Base-by-base conservation (phyloP, 2,113 vertebrate species). In the Neotoma lepida region DNA sequence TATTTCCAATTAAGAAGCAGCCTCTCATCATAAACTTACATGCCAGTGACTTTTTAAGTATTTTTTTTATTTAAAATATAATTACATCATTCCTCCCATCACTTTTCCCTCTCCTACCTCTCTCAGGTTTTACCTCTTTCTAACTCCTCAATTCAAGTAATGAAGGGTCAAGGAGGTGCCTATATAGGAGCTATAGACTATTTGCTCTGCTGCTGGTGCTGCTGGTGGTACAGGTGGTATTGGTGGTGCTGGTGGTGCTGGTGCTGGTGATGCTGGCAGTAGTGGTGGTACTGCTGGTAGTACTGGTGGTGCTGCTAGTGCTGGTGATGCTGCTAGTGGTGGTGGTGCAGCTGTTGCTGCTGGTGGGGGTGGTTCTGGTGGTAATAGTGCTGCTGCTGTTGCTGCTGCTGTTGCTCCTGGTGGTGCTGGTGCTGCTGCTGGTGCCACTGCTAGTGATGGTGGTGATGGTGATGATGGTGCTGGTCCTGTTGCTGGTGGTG, bases 1-100 rank as follows among this genome's bases (percentile, higher is more conserved):
- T 70, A 26, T 84, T 68, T 95, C 26, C 80, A 88, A 92, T 88
- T 92, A 30, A 63, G 91, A 85, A 64, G 9, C 66, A 54, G 12
- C 39, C 10, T 76, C 41, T 28, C 73, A 28, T 24, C 70, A 41
- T 41, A 39, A 73, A 73, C 39, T 41, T 73, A 41, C 18, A 73
- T 24, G 20, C n/a, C 39, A 73, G 20, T 24, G 88, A 63, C 35
- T 89, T 61, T 89, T 93, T 58, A 82, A 87, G 26, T 39, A 28
- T 85, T 86, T 86, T 33, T 51, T 78, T 24, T 18, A 22, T 54
- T 54, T 58, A 81, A 39, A 58, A 58, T 58, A 39, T 58, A 58
- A 58, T 58, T 58, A 28, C 7, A 81, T 26, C 51, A 14, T 39
- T 81, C 58, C 20, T 35, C 39, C 70, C 10, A 35, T 26, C 7